phyloP scores from a whole-genome alignment of 1,140 invertebrate genomes.

The Cotesia vestalis region DNA sequence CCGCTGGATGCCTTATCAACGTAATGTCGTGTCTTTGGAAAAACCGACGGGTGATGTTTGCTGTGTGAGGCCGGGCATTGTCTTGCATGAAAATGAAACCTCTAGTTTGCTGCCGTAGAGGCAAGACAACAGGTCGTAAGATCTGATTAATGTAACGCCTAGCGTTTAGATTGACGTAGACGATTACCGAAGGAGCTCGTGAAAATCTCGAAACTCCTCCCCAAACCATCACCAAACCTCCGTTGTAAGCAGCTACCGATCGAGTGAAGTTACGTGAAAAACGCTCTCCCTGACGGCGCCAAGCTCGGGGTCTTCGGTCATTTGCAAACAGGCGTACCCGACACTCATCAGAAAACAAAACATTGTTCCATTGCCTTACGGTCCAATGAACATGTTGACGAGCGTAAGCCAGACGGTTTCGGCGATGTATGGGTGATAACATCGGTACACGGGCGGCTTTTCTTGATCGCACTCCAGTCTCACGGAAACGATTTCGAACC shows the following conservation, averaged over 20 bases:
- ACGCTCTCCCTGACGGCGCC: constrained; percentile 44
- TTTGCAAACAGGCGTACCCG: constrained; percentile 30
- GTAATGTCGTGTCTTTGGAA: too few relatives aligned
- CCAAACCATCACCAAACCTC: too few relatives aligned
- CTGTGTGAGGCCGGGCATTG: too few relatives aligned
- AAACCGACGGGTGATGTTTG: too few relatives aligned
- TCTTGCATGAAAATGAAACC: too few relatives aligned
- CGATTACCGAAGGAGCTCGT: too few relatives aligned
- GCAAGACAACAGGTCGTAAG: too few relatives aligned
- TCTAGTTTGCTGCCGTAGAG: constrained; percentile 1
- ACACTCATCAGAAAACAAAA: constrained; percentile 38
- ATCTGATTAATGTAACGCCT: too few relatives aligned
- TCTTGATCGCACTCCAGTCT: constrained; percentile 24
- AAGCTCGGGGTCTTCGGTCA: constrained; percentile 40
- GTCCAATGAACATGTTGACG: constrained; percentile 30
- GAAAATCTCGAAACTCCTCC: too few relatives aligned
- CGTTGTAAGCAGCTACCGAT: too few relatives aligned
- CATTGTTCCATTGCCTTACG: constrained; percentile 31
- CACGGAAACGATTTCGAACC: constrained; percentile 25
- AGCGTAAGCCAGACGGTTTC: constrained; percentile 30
- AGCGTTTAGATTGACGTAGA: too few relatives aligned
- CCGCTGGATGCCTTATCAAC: too few relatives aligned
- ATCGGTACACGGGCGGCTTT: constrained; percentile 26
- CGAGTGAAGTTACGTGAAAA: constrained; percentile 34
- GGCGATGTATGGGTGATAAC: constrained; percentile 26